These are phyloP conservation scores for Drosophila colorata DNA, from an alignment of 2,888 invertebrate genomes.

Conservation along the genomic window DNA sequence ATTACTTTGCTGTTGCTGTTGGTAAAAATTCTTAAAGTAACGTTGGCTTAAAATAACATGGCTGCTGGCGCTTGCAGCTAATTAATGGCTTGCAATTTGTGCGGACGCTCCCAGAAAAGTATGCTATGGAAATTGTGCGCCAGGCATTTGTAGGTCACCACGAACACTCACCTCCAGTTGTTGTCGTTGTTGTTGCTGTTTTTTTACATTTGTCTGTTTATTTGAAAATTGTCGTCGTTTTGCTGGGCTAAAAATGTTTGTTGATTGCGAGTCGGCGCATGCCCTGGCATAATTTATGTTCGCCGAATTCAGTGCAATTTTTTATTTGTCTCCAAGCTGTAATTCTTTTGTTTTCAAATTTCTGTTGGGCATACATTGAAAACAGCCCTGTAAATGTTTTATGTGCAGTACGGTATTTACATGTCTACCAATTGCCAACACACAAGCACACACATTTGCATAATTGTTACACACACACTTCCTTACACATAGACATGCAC, in stretches of 20 bases:
- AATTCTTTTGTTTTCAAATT: slow-evolving; percentile 53
- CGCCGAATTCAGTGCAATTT: slow-evolving; percentile 39
- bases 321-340: slow-evolving; percentile 44
- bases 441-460: slow-evolving; percentile 54
- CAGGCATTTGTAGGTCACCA: slow-evolving; percentile 62
- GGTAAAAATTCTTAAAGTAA: slow-evolving; percentile 38
- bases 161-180: slow-evolving; percentile 13
- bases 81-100: slow-evolving; percentile 74
- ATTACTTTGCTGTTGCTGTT: slow-evolving; percentile 10
- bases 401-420: slow-evolving; percentile 61
- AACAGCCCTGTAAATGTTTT: slow-evolving; percentile 51
- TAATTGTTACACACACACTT: slow-evolving; percentile 48
- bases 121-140: slow-evolving; percentile 47
- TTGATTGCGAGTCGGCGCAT: slow-evolving; percentile 58
- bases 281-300: slow-evolving; percentile 75
- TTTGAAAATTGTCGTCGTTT: slow-evolving; percentile 25
- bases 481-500: slow-evolving; percentile 3
- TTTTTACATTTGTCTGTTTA: slow-evolving; percentile 5
- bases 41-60: slow-evolving; percentile 49
- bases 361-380: slow-evolving; percentile 39
- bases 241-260: slow-evolving; percentile 35
- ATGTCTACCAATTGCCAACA: slow-evolving; percentile 37
- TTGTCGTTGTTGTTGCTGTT: slow-evolving; percentile 8
- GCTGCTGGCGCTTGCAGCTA: slow-evolving; percentile 60
- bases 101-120: slow-evolving; percentile 59